Conservation (phyloP, 2,888 invertebrate species). For the Sphaerophoria rueppellii region DNA sequence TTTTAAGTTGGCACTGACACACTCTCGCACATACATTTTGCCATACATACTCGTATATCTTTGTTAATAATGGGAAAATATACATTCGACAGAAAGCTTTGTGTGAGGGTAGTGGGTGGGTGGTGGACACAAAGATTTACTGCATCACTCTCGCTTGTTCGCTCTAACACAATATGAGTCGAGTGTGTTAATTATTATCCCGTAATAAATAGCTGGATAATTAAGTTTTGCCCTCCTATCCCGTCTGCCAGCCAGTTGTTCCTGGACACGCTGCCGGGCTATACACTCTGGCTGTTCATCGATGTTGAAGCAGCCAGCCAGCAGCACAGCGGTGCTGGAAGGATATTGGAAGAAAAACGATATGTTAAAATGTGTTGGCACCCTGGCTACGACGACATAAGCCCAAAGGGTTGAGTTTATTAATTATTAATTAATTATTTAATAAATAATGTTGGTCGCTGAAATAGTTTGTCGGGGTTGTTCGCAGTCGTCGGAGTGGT, state of each 20-base stretch:
- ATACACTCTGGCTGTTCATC: conserved; percentile 7
- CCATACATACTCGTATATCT: conserved; percentile 2
- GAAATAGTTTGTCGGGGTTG: not conserved
- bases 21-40: not conserved
- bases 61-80: conserved; percentile 40
- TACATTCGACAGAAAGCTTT: conserved; percentile 28
- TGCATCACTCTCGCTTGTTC: conserved; percentile 64
- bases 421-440: conserved; percentile 74
- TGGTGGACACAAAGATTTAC: conserved; percentile 56
- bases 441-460: conserved; percentile 66
- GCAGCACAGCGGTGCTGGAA: not conserved
- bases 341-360: conserved; percentile 55
- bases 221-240: conserved; percentile 59
- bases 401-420: conserved; percentile 69
- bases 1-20: conserved; percentile 40
- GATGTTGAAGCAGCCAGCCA: not conserved
- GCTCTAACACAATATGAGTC: conserved; percentile 57
- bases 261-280: conserved; percentile 15
- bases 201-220: conserved; percentile 73
- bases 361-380: conserved; percentile 69
- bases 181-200: conserved; percentile 73
- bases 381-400: conserved; percentile 50
- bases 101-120: not conserved
- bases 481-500: too few species aligned
- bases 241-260: conserved; percentile 5